Percentiles rank a stretch among this genome's conserved stretches.
phyloP scores from a whole-genome alignment of 2,888 invertebrate genomes.

The Thera obeliscata region DNA sequence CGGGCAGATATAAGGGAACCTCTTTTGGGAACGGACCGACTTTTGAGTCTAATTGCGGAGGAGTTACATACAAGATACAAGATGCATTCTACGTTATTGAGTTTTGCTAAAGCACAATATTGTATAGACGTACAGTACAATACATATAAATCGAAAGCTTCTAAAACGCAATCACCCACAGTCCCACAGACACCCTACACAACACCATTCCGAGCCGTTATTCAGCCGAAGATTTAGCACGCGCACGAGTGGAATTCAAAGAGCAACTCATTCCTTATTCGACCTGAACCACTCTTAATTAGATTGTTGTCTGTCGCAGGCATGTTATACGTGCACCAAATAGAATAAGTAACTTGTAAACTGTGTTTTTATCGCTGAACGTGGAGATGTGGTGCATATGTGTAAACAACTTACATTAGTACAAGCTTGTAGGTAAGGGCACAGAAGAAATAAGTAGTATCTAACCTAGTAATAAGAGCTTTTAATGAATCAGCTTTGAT shows the following conservation, averaged over 20 bases:
- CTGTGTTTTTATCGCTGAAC: conserved; percentile 51
- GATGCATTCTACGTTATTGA: no score
- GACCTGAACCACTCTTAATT: conserved; percentile 57
- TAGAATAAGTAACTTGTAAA: conserved; percentile 48
- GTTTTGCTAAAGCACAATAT: no score
- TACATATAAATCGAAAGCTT: conserved; percentile 1
- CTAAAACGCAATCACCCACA: neutral
- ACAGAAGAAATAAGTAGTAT: neutral
- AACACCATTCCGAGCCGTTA: conserved; percentile 54
- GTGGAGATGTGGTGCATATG: conserved; percentile 50
- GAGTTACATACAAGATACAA: no score
- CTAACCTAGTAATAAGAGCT: no score
- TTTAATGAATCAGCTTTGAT: no score
- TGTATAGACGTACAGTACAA: neutral
- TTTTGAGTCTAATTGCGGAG: no score
- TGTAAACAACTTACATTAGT: neutral
- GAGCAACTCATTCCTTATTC: conserved; percentile 57
- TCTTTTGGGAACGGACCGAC: no score
- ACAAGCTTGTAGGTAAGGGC: neutral
- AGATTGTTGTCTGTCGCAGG: conserved; percentile 50
- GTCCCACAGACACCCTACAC: conserved; percentile 2
- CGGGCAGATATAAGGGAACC: no score
- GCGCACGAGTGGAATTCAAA: conserved; percentile 59
- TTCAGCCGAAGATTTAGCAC: conserved; percentile 55
- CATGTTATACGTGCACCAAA: conserved; percentile 50